Base-by-base conservation (phyloP, 2,888 invertebrate genomes). In the Sisyra nigra region DNA sequence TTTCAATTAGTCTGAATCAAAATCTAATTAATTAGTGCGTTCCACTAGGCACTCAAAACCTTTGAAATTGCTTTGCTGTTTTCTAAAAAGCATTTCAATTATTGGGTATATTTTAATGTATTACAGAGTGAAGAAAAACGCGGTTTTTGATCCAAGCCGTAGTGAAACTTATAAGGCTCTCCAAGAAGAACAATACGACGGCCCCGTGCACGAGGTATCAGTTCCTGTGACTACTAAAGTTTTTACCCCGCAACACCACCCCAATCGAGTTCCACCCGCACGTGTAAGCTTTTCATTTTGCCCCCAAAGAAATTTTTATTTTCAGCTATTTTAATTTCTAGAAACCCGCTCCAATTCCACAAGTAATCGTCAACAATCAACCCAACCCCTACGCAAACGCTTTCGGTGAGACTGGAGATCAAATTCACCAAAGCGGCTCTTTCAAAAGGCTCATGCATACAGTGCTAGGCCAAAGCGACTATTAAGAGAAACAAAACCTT, bases 371-470 rank as follows among this genome's bases (percentile, higher is more conserved):
- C 24, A 24, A 24, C 24, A 52, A 59, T 54, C 48, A 59, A 42
- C 69, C 76, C 53, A 81, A 76, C 62, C 72, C 76, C 44, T 61
- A 79, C 76, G 69, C 76, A 53, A 81, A 76, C 62, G 72, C 77
- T 44, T 60, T 78, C 51, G 74, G 74, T 17, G 71, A 66, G 55
- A 75, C 76, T 52, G 77, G 80, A 57, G 88, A 88, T 59, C 74
- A 75, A 56, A 89, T 91, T 60, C 87, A 87, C 57, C 91, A 91
- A 65, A 89, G 88, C 65, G 82, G 84, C 64, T 86, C 86, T 51
- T 91, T 91, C 73, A 87, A 85, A 64, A 80, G 89, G 61, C 76
- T 91, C 60, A 89, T 89, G 89, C 80, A 80, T 72, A 80, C 83
- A 68, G 87, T 91, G 52, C 71, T 88, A 60, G 83, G 85, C 52